Evolutionary conservation across 2,888 invertebrate genomes (phyloP), one percentile per base, ranked within the genome.

Genomic region (Dicyrtomina minuta): DNA sequence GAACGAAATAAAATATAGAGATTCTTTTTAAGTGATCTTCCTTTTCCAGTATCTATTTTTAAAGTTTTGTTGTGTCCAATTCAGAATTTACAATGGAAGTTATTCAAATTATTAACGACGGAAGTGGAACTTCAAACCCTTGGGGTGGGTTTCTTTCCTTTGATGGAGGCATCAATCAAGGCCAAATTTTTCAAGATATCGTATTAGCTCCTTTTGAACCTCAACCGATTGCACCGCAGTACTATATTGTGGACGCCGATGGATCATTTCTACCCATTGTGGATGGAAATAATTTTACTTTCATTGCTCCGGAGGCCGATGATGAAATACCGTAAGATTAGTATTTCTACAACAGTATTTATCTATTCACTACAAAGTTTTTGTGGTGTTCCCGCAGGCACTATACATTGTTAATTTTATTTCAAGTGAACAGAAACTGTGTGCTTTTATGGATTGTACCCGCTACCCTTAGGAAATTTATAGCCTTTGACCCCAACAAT

Each of bases 321-420:
- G 60, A 68, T 20, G 68, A 68, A 60, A 22, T 68, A n/a, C 68
- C 68, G 68, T 68, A 53, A 68, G 61, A 41, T 33, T 33, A 5
- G 33, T 33, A 33, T 5, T 33, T 5, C 8, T 33, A 33, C 33
- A 33, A 33, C 33, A 33, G 33, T 33, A 33, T 33, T 33, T 33
- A 33, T n/a, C n/a, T n/a, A n/a, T n/a, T n/a, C n/a, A n/a, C n/a
- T n/a, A n/a, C n/a, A n/a, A n/a, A n/a, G n/a, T n/a, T n/a, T n/a
- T n/a, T n/a, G n/a, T n/a, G n/a, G n/a, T n/a, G n/a, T n/a, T n/a
- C n/a, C n/a, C n/a, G n/a, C n/a, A n/a, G n/a, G n/a, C n/a, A n/a
- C n/a, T n/a, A n/a, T n/a, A n/a, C n/a, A n/a, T n/a, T n/a, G n/a
- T n/a, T n/a, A n/a, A n/a, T n/a, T n/a, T n/a, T n/a, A n/a, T n/a